phyloP scores from a whole-genome alignment of 2,113 vertebrate species.

The Pedionomus torquatus region DNA sequence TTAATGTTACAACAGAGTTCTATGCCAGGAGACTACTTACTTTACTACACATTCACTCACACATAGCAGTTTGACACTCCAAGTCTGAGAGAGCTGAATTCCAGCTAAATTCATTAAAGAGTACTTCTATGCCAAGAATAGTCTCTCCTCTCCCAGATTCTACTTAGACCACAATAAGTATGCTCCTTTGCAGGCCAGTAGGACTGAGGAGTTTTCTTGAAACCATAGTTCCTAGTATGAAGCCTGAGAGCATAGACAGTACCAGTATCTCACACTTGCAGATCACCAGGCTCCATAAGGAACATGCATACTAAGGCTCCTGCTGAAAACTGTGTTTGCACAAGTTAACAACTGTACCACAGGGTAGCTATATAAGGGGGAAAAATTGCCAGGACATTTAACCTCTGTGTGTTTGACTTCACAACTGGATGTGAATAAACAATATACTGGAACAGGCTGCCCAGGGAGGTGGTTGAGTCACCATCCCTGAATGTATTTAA shows the following conservation, averaged over 20 bases:
- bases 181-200: neutral
- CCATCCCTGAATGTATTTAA: no score
- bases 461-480: no score
- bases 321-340: neutral
- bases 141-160: neutral
- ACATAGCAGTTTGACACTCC: neutral
- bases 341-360: neutral
- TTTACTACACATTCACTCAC: neutral
- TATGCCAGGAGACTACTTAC: neutral
- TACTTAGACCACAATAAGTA: neutral
- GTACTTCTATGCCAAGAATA: neutral
- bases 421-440: neutral
- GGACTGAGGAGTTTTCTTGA: neutral
- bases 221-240: neutral
- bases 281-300: neutral
- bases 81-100: neutral
- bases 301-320: neutral
- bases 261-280: accelerated
- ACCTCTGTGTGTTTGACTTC: neutral
- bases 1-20: neutral
- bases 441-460: neutral
- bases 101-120: neutral
- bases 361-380: neutral
- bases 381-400: neutral
- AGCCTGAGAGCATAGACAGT: neutral